These are phyloP conservation scores for Empidonax traillii DNA, from an alignment of 2,113 vertebrate species.

Conservation along the genomic window DNA sequence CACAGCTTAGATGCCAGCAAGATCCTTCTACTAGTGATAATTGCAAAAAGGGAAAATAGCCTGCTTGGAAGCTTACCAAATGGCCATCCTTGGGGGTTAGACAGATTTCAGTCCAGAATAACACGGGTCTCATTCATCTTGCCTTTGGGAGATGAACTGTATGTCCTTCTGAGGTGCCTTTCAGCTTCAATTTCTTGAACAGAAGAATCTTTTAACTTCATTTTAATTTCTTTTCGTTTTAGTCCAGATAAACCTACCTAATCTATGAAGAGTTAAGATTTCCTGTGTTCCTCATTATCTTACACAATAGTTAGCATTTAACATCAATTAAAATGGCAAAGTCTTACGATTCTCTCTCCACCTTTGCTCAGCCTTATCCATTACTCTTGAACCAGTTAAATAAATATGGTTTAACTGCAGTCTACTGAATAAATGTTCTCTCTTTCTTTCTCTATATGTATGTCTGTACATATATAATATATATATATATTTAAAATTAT, in stretches of 20 bases:
- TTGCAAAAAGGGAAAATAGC: not conserved
- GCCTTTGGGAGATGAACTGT: not conserved
- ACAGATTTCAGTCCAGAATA: not conserved
- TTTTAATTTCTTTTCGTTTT: not conserved
- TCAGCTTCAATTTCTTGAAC: not conserved
- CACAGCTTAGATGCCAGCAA: not conserved
- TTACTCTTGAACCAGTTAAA: slow-evolving; percentile 46
- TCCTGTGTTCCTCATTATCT: not conserved
- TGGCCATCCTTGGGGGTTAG: not conserved
- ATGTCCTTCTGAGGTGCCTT: not conserved
- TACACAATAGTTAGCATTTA: slow-evolving; percentile 8
- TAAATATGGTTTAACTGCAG: slow-evolving; percentile 18
- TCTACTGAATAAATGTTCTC: slow-evolving; percentile 29
- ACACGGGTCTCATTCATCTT: not conserved
- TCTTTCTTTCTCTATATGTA: slow-evolving; percentile 18
- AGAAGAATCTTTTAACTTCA: not conserved
- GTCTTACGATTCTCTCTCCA: not conserved
- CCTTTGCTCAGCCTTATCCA: slow-evolving; percentile 25
- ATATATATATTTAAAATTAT: slow-evolving; percentile 41
- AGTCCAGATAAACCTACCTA: not conserved
- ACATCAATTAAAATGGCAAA: slow-evolving; percentile 14
- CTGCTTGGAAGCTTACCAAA: slow-evolving; percentile 31
- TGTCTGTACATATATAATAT: slow-evolving; percentile 38
- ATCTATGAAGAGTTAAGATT: slow-evolving; percentile 7
- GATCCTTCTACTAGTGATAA: not conserved